Base-by-base conservation (phyloP, 53 echinoderm and acorn worm species). In the Mesocentrotus franciscanus region DNA sequence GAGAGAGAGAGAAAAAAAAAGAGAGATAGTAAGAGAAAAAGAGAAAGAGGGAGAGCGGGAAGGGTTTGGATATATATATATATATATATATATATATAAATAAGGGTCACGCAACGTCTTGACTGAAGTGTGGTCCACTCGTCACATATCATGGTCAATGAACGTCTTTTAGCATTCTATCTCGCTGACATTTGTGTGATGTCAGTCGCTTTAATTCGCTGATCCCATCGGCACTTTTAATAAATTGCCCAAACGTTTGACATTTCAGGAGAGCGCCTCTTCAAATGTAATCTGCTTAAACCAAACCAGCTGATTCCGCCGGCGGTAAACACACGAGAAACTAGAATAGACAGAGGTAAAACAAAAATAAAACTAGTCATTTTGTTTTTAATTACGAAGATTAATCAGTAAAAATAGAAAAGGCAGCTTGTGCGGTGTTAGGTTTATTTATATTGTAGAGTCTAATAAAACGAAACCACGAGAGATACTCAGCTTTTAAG, bases 151-250 rank as follows among this genome's bases (percentile, higher is more conserved):
- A 85, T 85, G 56, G 85, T 58, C 85, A 85, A 57, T 57, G 85
- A 85, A 58, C 79, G 79, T 79, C 79, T 39, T 30, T 79, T 12
- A 26, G 85, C 14, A 27, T 57, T 57, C 85, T 85, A 57, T 85
- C 58, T 57, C 4, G 34, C 8, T 57, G 58, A 57, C 85, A 85
- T 58, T 85, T 58, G 26, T 85, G 85, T 85, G 85, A 85, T 85
- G 85, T 85, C 85, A 85, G 85, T 57, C 9, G 85, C 85, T 85
- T 85, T 85, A 85, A 85, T 85, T 85, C 57, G 57, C 85, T 85
- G 85, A 85, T 56, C 85, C 85, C 58, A 9, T 56, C 85, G 58
- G 85, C 85, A 85, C 85, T 56, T 58, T 57, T 85, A 85, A 85
- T 85, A 85, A 58, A 85, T 85, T 85, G 85, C 85, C 58, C 57